Evolutionary conservation across 2,113 vertebrate species (phyloP).

Genomic region (Nicator chloris): DNA sequence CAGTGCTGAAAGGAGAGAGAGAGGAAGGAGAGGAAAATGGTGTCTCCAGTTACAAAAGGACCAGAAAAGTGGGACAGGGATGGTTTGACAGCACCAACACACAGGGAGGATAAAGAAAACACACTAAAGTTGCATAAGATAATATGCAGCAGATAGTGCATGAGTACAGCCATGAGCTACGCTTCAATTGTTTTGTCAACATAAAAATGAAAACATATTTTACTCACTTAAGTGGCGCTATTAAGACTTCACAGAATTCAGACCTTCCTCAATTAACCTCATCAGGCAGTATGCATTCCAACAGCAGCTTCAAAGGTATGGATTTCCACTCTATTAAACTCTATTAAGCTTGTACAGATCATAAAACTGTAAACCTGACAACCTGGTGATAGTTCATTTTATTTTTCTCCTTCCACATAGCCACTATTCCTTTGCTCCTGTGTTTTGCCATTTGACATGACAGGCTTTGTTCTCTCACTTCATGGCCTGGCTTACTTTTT

Average conservation of each 20-base stretch:
- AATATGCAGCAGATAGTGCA: neutral
- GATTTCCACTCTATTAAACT: neutral
- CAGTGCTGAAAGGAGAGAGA: neutral
- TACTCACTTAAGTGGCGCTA: neutral
- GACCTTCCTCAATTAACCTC: neutral
- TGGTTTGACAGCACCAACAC: neutral
- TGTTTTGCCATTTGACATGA: neutral
- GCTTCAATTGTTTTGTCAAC: neutral
- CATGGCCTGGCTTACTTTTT: neutral
- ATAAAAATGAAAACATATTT: neutral
- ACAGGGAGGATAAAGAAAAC: neutral
- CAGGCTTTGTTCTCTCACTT: neutral
- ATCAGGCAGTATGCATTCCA: neutral
- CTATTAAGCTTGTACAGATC: neutral
- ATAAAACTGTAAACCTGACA: constrained; percentile 17
- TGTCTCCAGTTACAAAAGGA: neutral
- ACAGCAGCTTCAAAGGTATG: neutral
- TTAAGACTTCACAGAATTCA: neutral
- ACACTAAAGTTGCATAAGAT: neutral
- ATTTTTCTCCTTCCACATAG: neutral
- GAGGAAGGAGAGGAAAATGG: neutral
- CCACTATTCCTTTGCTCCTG: neutral
- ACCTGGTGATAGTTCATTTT: neutral
- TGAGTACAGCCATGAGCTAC: neutral
- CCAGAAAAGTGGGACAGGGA: neutral